phyloP scores from a whole-genome alignment of 1,140 invertebrate genomes.

The Zaprionus tsacasi region DNA sequence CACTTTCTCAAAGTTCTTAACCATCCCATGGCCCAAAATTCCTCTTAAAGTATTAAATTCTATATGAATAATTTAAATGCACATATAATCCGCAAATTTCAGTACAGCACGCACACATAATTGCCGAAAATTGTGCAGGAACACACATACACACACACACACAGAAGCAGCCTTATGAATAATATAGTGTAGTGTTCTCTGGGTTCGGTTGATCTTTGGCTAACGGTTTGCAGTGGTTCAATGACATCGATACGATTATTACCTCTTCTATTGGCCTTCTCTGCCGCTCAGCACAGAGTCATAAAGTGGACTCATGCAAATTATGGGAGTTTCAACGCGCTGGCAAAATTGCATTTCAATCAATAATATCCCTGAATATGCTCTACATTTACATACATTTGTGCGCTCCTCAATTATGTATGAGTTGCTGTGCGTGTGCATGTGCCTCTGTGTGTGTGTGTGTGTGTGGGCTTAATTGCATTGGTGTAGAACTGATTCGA shows the following conservation, averaged over 20 bases:
- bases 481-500: constrained; percentile 10
- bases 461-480: constrained; percentile 8
- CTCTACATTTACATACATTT: constrained; percentile 44
- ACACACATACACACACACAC: too few species aligned
- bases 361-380: constrained; percentile 56
- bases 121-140: too few species aligned
- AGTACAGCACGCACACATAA: background rate
- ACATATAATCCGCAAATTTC: background rate
- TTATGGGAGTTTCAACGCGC: constrained; percentile 48
- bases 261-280: background rate
- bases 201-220: background rate
- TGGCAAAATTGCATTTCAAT: constrained; percentile 65
- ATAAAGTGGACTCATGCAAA: constrained; percentile 52
- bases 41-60: too few species aligned
- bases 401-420: constrained; percentile 16
- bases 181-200: background rate
- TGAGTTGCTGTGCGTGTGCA: background rate
- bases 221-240: background rate
- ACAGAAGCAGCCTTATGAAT: background rate
- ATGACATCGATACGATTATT: constrained; percentile 10
- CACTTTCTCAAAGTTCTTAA: too few species aligned
- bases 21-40: too few species aligned
- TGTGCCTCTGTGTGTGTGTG: background rate
- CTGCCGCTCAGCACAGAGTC: background rate
- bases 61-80: background rate